Conservation (phyloP, 35 echinoderm and acorn worm species). For the Ophioderma brevispina region DNA sequence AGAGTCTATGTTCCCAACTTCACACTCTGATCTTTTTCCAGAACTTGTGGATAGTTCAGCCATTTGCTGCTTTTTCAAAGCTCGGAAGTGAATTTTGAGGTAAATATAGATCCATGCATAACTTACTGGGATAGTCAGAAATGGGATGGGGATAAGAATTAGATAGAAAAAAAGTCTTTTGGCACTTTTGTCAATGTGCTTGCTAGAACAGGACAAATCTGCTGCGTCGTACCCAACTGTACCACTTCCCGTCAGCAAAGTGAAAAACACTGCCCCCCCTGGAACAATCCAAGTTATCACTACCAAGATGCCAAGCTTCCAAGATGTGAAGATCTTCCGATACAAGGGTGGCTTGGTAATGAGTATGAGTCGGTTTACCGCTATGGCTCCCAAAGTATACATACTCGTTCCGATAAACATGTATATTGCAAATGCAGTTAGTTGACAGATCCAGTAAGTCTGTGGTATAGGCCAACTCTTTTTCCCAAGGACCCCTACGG, state of each 20-base stretch:
- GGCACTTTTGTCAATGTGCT: background rate
- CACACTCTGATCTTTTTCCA: too few relatives aligned
- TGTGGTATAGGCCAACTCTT: background rate
- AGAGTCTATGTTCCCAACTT: too few relatives aligned
- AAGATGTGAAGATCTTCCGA: background rate
- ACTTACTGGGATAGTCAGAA: background rate
- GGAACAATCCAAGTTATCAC: background rate
- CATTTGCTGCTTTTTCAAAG: too few relatives aligned
- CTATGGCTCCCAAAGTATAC: background rate
- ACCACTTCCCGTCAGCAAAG: background rate
- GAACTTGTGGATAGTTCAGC: too few relatives aligned
- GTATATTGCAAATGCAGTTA: background rate
- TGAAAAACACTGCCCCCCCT: background rate
- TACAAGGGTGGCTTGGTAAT: background rate
- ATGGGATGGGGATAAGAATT: background rate
- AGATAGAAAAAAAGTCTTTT: background rate
- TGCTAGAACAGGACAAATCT: background rate
- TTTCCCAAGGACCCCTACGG: background rate
- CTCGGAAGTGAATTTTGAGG: background rate
- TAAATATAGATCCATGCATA: background rate
- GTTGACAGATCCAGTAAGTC: background rate
- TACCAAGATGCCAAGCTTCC: background rate
- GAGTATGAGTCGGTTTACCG: background rate
- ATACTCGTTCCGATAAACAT: background rate
- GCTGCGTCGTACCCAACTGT: background rate